Conservation (phyloP, 2,113 vertebrate species). For the Osmerus mordax region DNA sequence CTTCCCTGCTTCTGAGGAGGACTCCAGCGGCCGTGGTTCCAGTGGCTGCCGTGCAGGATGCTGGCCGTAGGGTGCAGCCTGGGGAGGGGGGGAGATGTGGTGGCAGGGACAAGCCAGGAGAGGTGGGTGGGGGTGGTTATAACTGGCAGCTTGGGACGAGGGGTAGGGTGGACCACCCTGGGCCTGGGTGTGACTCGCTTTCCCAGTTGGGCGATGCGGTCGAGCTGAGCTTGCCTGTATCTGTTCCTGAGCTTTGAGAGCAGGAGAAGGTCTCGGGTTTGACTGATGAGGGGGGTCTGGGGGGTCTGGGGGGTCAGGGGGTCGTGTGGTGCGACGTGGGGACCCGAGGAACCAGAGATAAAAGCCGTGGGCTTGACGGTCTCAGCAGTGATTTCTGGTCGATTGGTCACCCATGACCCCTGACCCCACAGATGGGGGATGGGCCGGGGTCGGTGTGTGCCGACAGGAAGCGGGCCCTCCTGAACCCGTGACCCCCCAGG, state of each 20-base stretch:
- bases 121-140: slow-evolving; percentile 23
- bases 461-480: slow-evolving; percentile 36
- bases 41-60: slow-evolving; percentile 39
- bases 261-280: slow-evolving; percentile 59
- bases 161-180: slow-evolving; percentile 30
- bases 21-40: slow-evolving; percentile 43
- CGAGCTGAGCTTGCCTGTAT: slow-evolving; percentile 72
- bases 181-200: slow-evolving; percentile 66
- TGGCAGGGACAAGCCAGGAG: slow-evolving; percentile 23
- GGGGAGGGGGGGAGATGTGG: slow-evolving; percentile 23
- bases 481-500: slow-evolving; percentile 27
- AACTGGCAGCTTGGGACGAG: slow-evolving; percentile 23
- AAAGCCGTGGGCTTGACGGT: slow-evolving; percentile 59
- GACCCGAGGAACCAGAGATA: slow-evolving; percentile 14
- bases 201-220: slow-evolving; percentile 64
- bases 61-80: slow-evolving; percentile 46
- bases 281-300: slow-evolving; percentile 19
- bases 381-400: slow-evolving; percentile 69
- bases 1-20: slow-evolving; percentile 51
- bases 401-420: slow-evolving; percentile 59
- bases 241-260: slow-evolving; percentile 68
- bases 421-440: slow-evolving; percentile 48
- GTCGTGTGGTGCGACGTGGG: no score
- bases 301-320: slow-evolving; percentile 1
- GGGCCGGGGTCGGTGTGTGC: slow-evolving; percentile 51